Conservation (phyloP, 2,797 vertebrate genomes). For the Sarcoramphus papa region DNA sequence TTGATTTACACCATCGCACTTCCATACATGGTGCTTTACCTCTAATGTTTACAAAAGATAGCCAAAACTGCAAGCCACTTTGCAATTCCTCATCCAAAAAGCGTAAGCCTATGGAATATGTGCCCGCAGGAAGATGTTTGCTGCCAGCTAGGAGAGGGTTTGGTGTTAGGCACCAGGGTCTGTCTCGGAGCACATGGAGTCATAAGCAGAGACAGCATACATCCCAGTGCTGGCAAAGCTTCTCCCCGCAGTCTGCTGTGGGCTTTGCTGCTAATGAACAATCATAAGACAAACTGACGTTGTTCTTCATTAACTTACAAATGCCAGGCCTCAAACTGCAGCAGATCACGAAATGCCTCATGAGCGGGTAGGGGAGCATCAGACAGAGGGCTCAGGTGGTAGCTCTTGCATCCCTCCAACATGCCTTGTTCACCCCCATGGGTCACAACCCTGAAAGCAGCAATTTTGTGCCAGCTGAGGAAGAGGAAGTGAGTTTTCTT, state of each 20-base stretch:
- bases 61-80: neutral
- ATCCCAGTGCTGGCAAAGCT: neutral
- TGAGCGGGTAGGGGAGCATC: neutral
- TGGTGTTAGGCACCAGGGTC: neutral
- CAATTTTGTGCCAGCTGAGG: neutral
- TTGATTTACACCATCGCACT: neutral
- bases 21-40: neutral
- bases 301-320: neutral
- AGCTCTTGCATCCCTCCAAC: neutral
- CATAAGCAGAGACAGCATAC: neutral
- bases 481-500: neutral
- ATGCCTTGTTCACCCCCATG: neutral
- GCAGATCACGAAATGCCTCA: neutral
- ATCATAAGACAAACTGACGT: neutral
- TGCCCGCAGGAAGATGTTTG: neutral
- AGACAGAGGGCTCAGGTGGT: neutral
- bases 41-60: neutral
- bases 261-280: neutral
- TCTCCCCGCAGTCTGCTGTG: rapidly evolving
- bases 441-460: neutral
- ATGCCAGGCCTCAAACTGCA: neutral
- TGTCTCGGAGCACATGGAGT: rapidly evolving
- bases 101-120: rapidly evolving
- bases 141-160: neutral
- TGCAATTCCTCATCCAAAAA: neutral